Conservation (phyloP, 2,888 invertebrate genomes). For the Argyra leucocephala region DNA sequence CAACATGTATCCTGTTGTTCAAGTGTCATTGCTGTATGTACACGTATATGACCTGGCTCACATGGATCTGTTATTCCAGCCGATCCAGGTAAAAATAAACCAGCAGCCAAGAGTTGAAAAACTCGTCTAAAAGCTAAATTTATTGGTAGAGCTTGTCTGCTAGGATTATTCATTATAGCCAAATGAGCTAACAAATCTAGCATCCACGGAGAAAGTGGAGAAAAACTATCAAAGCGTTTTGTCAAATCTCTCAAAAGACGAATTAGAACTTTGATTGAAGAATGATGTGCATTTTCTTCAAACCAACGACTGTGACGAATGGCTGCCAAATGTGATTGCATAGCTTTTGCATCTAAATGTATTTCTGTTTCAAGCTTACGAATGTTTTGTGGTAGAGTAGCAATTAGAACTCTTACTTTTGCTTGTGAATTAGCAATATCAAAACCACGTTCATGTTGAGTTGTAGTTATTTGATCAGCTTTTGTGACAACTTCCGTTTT, state of each 20-base stretch:
- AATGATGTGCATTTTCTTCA: conserved; percentile 94
- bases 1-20: conserved; percentile 91
- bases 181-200: conserved; percentile 90
- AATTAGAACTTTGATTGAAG: conserved; percentile 89
- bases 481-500: conserved; percentile 54
- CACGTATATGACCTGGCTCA: conserved; percentile 77
- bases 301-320: conserved; percentile 96
- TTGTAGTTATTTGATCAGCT: conserved; percentile 43
- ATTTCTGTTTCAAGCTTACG: conserved; percentile 86
- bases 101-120: conserved; percentile 84
- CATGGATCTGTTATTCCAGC: conserved; percentile 90
- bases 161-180: conserved; percentile 92
- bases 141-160: conserved; percentile 81
- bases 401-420: conserved; percentile 79
- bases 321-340: conserved; percentile 84
- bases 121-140: conserved; percentile 84
- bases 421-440: conserved; percentile 78
- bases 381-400: conserved; percentile 88
- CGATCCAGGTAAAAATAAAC: conserved; percentile 89
- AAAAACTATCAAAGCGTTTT: conserved; percentile 78
- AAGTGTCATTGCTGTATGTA: conserved; percentile 81
- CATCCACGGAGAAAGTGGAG: conserved; percentile 93
- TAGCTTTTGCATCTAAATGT: conserved; percentile 61
- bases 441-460: conserved; percentile 66
- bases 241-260: conserved; percentile 87